Evolutionary conservation across 1,140 invertebrate species (phyloP), one percentile per base, ranked within the genome.

Genomic region (Steinernema feltiae): DNA sequence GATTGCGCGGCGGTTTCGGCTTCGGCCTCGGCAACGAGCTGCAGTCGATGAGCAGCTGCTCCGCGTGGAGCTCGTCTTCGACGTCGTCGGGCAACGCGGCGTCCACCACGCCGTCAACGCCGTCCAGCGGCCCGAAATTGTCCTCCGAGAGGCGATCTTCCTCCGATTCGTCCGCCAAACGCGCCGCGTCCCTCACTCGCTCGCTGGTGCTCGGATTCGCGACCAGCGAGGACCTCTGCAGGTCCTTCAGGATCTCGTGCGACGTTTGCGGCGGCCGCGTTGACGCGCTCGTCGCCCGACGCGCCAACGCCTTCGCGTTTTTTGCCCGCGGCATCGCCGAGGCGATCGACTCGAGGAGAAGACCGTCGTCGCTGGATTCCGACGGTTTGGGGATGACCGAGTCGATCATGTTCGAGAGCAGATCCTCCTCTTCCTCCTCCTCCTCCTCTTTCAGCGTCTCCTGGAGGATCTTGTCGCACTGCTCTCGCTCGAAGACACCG

Each of bases 341-440:
- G 53, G 53, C 53, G 12, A 63, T 63, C 15, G 53, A 63, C 7
- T 7, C 53, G 12, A 63, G 24, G 3, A 63, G 53, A 27, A 63
- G 53, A 3, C 53, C 53, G 24, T 63, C 53, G 53, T 63, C 53
- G 12, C 7, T 3, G 53, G 53, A 27, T 15, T 27, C 53, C 15
- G 2, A 3, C 53, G 53, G 53, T 27, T 63, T 63, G 3, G 53
- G 53, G 3, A 63, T 63, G 2, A 63, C 53, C 12, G 53, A 63
- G 53, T 63, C 53, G 53, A 63, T 63, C 53, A 63, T 63, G 53
- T 63, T 63, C 7, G 53, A 63, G 12, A 63, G 53, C 73, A 46
- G 21, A 30, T 76, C 74, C 30, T 76, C 74, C 30, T 76, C 74
- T 31, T 71, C 74, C 21, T 72, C 74, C 30, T 76, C 74, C 21